Percentiles rank a stretch among this genome's conserved stretches.
phyloP scores from a whole-genome alignment of 2,888 invertebrate genomes.

The Xiphydria camelus region DNA sequence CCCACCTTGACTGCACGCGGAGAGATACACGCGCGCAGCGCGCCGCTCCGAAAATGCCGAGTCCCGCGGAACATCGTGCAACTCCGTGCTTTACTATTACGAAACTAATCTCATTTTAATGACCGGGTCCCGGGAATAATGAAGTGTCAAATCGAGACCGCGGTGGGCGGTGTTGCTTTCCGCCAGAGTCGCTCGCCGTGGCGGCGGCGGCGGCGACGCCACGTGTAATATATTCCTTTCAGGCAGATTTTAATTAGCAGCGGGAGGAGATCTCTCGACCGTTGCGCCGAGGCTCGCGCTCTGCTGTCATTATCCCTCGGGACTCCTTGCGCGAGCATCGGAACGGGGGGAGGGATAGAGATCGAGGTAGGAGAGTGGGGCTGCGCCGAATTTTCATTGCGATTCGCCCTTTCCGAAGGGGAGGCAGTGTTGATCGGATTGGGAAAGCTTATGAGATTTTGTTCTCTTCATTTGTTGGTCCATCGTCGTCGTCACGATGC shows the following conservation, averaged over 20 bases:
- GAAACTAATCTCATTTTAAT: conserved; percentile 57
- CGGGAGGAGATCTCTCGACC: conserved; percentile 28
- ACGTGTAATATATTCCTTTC: conserved; percentile 38
- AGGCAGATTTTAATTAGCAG: conserved; percentile 54
- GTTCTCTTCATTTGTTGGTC: background rate
- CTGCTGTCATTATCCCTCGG: conserved; percentile 6
- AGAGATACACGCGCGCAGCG: too few relatives aligned
- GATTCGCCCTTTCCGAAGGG: too few relatives aligned
- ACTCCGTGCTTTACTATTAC: conserved; percentile 36
- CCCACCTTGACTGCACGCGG: too few relatives aligned
- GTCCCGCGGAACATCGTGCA: too few relatives aligned
- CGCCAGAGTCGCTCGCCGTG: conserved; percentile 19
- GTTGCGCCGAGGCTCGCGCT: conserved; percentile 26
- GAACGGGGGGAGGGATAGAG: too few relatives aligned
- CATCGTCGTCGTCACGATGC: background rate
- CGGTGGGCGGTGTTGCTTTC: conserved; percentile 48
- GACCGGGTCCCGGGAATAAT: conserved; percentile 55
- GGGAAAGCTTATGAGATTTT: too few relatives aligned
- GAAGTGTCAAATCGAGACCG: conserved; percentile 56
- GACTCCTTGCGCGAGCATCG: too few relatives aligned
- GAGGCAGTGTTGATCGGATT: too few relatives aligned
- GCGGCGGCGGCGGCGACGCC: conserved; percentile 1
- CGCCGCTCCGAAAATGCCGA: too few relatives aligned
- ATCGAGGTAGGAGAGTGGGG: too few relatives aligned
- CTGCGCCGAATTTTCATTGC: too few relatives aligned